These are phyloP conservation scores for Drosophila affinis DNA, from an alignment of 2,888 invertebrate species.

Conservation along the genomic window DNA sequence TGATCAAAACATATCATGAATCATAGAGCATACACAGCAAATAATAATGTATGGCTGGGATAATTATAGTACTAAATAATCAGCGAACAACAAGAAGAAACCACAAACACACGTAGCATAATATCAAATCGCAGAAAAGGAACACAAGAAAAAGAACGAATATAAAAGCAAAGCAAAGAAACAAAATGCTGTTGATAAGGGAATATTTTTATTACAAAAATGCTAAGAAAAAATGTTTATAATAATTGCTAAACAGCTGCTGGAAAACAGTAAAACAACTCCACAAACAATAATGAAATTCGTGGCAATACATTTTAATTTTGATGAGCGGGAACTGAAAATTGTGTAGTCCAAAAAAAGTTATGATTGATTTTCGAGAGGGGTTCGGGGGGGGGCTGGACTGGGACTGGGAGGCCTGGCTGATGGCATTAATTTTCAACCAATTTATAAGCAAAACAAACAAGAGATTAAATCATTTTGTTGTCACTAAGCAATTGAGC, in stretches of 20 bases:
- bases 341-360: constrained; percentile 2
- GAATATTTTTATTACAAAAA: background rate
- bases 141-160: constrained; percentile 1
- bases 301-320: constrained; percentile 6
- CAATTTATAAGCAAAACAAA: constrained; percentile 37
- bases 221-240: background rate
- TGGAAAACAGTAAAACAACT: background rate
- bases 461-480: constrained; percentile 39
- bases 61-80: constrained; percentile 1
- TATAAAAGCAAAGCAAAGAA: constrained; percentile 20
- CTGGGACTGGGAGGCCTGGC: constrained; percentile 1
- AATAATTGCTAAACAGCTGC: background rate
- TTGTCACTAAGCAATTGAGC: constrained; percentile 64
- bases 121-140: constrained; percentile 19
- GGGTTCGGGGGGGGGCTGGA: background rate
- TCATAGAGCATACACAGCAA: background rate
- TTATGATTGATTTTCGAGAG: constrained; percentile 4
- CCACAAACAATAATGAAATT: background rate
- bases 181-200: background rate
- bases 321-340: constrained; percentile 9
- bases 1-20: background rate
- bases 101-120: constrained; percentile 41
- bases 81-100: constrained; percentile 13
- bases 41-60: constrained; percentile 1
- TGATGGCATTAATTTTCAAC: constrained; percentile 37